Percentiles rank a stretch among this genome's conserved stretches.
These are phyloP conservation scores for Hydrotaea diabolus DNA, from an alignment of 2,888 invertebrate species.

Conservation along the genomic window DNA sequence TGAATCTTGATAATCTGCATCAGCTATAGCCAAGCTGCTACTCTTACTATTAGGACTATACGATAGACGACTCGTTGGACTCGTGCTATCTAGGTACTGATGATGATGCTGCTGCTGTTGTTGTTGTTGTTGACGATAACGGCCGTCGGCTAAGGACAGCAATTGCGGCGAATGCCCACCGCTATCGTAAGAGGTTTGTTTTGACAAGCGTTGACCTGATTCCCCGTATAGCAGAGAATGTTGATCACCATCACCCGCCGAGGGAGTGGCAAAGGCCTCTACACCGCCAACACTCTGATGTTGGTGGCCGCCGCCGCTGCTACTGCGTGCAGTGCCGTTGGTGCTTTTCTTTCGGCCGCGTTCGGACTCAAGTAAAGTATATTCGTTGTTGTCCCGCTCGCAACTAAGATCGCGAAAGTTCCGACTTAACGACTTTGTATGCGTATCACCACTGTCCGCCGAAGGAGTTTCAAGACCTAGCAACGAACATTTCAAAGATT, in stretches of 20 bases:
- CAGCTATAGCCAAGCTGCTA: conserved; percentile 65
- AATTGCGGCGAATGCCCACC: conserved; percentile 58
- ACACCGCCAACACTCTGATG: conserved; percentile 49
- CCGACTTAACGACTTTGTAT: conserved; percentile 59
- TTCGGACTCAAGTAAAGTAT: conserved; percentile 47
- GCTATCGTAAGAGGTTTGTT: conserved; percentile 78
- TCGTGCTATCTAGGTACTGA: conserved; percentile 69
- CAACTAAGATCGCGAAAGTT: conserved; percentile 46
- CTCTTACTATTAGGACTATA: conserved; percentile 65
- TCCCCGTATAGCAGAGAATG: conserved; percentile 68
- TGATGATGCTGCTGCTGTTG: conserved; percentile 69
- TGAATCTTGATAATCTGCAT: conserved; percentile 61
- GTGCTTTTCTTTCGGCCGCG: conserved; percentile 31
- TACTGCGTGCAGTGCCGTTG: conserved; percentile 33
- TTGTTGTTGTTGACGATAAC: conserved; percentile 50
- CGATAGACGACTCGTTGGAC: conserved; percentile 70
- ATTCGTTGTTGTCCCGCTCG: conserved; percentile 62
- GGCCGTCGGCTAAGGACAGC: conserved; percentile 64
- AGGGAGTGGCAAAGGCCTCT: conserved; percentile 62
- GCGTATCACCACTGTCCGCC: background rate
- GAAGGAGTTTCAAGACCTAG: conserved; percentile 35
- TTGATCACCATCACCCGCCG: conserved; percentile 73
- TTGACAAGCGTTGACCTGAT: conserved; percentile 74
- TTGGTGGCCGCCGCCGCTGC: conserved; percentile 24
- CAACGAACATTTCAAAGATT: conserved; percentile 74